phyloP scores from a whole-genome alignment of 2,797 vertebrate species.

The Oreonectes daqikongensis region DNA sequence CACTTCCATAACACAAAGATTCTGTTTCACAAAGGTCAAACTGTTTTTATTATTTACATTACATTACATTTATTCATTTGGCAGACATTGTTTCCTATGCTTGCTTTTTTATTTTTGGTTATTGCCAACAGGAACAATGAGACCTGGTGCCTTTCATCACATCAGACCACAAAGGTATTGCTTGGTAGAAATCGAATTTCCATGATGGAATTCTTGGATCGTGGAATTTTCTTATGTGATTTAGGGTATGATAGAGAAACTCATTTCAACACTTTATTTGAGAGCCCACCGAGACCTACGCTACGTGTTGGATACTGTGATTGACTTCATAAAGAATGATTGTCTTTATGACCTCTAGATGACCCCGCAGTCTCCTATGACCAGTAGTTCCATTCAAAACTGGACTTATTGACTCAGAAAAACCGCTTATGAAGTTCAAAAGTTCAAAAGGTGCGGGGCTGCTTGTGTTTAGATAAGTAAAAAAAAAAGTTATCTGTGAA shows the following conservation, averaged over 20 bases:
- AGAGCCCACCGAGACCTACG: slow-evolving; percentile 28
- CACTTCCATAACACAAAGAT: slow-evolving; percentile 1
- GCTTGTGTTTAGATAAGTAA: slow-evolving; percentile 1
- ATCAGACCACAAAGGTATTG: slow-evolving; percentile 5
- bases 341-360: slow-evolving; percentile 51
- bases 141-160: background rate
- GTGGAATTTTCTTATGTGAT: slow-evolving; percentile 37
- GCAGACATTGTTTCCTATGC: background rate
- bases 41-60: background rate
- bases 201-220: slow-evolving; percentile 5
- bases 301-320: slow-evolving; percentile 44
- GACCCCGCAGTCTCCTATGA: slow-evolving; percentile 53
- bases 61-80: no score
- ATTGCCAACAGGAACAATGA: background rate
- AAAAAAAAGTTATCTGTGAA: background rate
- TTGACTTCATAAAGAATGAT: slow-evolving; percentile 59
- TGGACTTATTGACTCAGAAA: slow-evolving; percentile 34
- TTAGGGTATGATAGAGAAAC: slow-evolving; percentile 32
- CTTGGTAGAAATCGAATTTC: slow-evolving; percentile 12
- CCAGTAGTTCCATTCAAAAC: slow-evolving; percentile 48
- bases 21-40: background rate
- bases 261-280: slow-evolving; percentile 36
- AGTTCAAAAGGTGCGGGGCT: background rate
- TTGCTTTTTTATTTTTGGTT: background rate
- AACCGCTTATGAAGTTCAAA: no score